Conservation (phyloP, 2,888 invertebrate genomes). For the Axea sp. region DNA sequence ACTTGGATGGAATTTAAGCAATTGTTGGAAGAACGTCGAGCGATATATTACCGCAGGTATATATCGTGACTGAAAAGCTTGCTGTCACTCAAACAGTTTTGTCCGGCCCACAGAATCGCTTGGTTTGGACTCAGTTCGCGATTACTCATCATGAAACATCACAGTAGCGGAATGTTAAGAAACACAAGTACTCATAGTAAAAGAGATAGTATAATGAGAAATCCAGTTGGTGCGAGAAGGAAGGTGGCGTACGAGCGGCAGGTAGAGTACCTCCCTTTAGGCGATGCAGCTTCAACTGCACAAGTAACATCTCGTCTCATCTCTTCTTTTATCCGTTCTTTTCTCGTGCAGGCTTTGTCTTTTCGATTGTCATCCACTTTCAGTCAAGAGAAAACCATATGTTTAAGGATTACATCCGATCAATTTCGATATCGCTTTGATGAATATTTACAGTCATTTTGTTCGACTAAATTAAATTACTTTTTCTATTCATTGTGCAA, state of each 20-base stretch:
- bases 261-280: slow-evolving; percentile 67
- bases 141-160: slow-evolving; percentile 41
- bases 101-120: slow-evolving; percentile 25
- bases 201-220: too few species aligned
- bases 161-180: slow-evolving; percentile 47
- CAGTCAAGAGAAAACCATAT: slow-evolving; percentile 51
- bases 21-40: slow-evolving; percentile 1
- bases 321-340: slow-evolving; percentile 55
- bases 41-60: slow-evolving; percentile 2
- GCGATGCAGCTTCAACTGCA: slow-evolving; percentile 73
- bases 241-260: too few species aligned
- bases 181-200: slow-evolving; percentile 19
- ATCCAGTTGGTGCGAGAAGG: too few species aligned
- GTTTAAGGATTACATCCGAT: slow-evolving; percentile 56
- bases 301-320: slow-evolving; percentile 62
- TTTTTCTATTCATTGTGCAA: slow-evolving; percentile 17
- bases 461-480: slow-evolving; percentile 29
- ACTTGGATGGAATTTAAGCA: slow-evolving; percentile 7
- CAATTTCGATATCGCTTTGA: slow-evolving; percentile 50
- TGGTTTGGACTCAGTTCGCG: slow-evolving; percentile 32
- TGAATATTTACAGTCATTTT: slow-evolving; percentile 43
- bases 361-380: slow-evolving; percentile 46
- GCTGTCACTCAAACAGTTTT: slow-evolving; percentile 45
- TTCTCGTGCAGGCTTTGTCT: slow-evolving; percentile 41
- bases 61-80: slow-evolving; percentile 25